Evolutionary conservation across 2,797 vertebrate species (phyloP), one percentile per base, ranked within the genome.

Genomic region (Oreonectes daqikongensis): DNA sequence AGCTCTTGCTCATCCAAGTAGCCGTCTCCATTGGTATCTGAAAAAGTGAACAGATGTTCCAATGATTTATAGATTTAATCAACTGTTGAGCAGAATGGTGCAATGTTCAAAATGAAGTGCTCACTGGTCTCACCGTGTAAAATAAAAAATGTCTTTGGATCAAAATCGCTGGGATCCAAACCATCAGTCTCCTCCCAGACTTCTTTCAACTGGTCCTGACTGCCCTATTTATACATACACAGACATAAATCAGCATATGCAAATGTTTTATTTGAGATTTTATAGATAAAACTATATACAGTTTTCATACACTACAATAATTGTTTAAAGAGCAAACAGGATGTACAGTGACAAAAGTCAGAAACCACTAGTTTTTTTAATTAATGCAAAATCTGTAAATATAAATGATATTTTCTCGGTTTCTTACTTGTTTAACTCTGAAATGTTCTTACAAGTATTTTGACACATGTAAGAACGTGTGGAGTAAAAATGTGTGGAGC

Each of bases 81-180:
- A 26, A 14, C 52, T 46, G 48, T 20, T 32, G 2, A 38, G 11
- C 40, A 28, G 10, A 15, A 42, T 42, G 38, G 20, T 7, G 20
- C 42, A 10, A 48, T 46, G 64, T 18, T 22, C 38, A 48, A 28
- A 59, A 12, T 46, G 18, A 12, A 32, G 42, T 63, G n/a, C n/a
- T 72, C 61, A 48, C 11, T 78, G 38, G 48, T 64, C 84, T 94
- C 94, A 98, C 97, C 97, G 0, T 98, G 96, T 79, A 98, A 90
- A 83, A 92, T 97, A 90, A 98, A 98, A 92, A 98, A 98, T 57
- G 96, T 98, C 91, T 95, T 98, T 69, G 96, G 93, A 78, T 98
- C 90, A 89, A 98, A 98, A 84, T 96, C 93, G 46, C 93, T 90
- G 61, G 95, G 95, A 82, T 98, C 97, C 86, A 98, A 88, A 76